Base-by-base conservation (phyloP, 2,797 vertebrate genomes). In the Scolopax rusticola region DNA sequence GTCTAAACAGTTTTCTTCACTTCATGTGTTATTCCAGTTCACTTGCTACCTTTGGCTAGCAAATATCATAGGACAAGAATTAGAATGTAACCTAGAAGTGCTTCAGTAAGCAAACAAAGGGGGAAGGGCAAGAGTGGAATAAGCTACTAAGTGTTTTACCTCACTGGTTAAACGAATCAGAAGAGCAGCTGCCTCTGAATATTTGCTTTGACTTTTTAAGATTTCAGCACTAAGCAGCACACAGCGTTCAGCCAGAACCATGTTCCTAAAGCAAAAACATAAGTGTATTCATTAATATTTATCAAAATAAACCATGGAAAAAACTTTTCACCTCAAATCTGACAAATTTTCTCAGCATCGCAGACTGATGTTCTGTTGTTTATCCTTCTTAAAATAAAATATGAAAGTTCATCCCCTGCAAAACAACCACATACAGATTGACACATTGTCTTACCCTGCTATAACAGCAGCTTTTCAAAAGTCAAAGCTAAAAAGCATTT, bases 161-260 rank as follows among this genome's bases (percentile, higher is more conserved):
- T 99, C 99, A 87, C 99, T 99, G 78, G 99, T 99, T 98, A 99
- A 99, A 95, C 99, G 99, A 89, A 99, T 99, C 63, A 99, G 98
- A 56, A 99, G 99, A 87, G 99, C 98, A 75, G 99, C 99, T 84
- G 99, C 99, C 20, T 99, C 99, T 3, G 99, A 99, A 79, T 99
- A 99, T 97, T 99, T 99, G 84, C 97, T 97, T 97, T 99, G 99
- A 98, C 99, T 99, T 98, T 99, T 99, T 79, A 99, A 98, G 71
- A 99, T 98, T 97, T 99, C 99, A 67, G 99, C 98, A 96, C 99
- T 99, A 90, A 99, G 98, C 68, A 99, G 97, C 82, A 99, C 99
- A 95, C 99, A 99, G 91, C 99, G 98, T 97, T 99, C 99, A 80
- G 99, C 99, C 93, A 99, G 97, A 84, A 99, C 96, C 99, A 99